Percentiles rank a stretch among this genome's conserved stretches.
Evolutionary conservation across 37 sponge, comb jelly and placozoan genomes (phyloP).

Genomic region (Cliona cf. orientalis): DNA sequence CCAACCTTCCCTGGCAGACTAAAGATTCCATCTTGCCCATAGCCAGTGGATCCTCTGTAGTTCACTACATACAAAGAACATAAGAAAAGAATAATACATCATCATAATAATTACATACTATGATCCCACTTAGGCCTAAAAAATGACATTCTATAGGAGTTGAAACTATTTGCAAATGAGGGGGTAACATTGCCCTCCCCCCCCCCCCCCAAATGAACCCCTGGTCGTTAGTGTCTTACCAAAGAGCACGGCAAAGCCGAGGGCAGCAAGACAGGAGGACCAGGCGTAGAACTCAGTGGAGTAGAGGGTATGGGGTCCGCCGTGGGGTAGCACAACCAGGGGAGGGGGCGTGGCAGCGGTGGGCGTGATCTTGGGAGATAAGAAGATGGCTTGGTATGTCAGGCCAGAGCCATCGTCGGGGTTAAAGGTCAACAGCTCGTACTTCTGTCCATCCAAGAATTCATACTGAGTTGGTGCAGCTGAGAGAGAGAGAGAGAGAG

Average conservation of each 20-base stretch:
- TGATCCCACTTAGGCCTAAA: background rate
- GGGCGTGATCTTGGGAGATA: background rate
- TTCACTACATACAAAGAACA: conserved; percentile 62
- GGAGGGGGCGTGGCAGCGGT: conserved; percentile 3
- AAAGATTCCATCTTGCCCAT: conserved; percentile 74
- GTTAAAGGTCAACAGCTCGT: conserved; percentile 28
- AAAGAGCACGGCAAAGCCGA: conserved; percentile 80
- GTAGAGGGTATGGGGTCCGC: conserved; percentile 77
- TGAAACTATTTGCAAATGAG: too few species aligned
- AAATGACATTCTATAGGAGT: too few species aligned
- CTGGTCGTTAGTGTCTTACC: conserved; percentile 55
- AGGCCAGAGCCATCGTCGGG: conserved; percentile 11
- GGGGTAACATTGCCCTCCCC: too few species aligned
- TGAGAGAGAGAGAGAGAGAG: background rate
- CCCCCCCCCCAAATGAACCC: too few species aligned
- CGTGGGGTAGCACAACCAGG: conserved; percentile 33
- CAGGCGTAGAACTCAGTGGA: conserved; percentile 57
- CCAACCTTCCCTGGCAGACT: conserved; percentile 90
- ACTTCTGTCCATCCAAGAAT: conserved; percentile 24
- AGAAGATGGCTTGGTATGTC: conserved; percentile 65
- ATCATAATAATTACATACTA: too few species aligned
- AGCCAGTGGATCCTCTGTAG: conserved; percentile 93
- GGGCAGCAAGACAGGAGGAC: conserved; percentile 37
- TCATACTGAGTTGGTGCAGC: background rate
- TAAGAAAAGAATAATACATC: background rate